Evolutionary conservation across 2,113 vertebrate genomes (phyloP).

Genomic region (Chamaea fasciata): DNA sequence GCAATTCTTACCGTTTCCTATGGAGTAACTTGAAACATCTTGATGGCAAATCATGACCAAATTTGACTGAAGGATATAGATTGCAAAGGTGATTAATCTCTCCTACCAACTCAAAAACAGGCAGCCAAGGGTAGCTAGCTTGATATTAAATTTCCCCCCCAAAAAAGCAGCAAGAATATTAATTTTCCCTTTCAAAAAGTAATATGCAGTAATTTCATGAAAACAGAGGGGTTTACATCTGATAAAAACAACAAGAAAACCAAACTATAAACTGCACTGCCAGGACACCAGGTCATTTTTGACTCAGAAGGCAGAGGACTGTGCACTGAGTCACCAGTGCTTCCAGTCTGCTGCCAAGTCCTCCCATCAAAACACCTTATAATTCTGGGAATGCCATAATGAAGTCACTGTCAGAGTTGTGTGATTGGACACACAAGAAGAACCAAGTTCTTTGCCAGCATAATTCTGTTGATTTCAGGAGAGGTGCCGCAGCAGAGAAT

Average conservation of each 20-base stretch:
- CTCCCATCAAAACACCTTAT: neutral
- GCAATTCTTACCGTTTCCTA: neutral
- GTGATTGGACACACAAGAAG: neutral
- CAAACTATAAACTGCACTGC: neutral
- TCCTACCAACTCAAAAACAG: neutral
- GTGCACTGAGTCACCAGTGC: neutral
- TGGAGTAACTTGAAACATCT: neutral
- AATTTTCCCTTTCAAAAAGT: neutral
- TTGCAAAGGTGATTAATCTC: neutral
- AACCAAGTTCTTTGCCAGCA: neutral
- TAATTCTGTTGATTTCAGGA: neutral
- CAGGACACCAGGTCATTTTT: neutral
- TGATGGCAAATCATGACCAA: neutral
- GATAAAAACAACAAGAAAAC: neutral
- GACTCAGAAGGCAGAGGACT: neutral
- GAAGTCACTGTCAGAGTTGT: neutral
- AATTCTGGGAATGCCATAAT: neutral
- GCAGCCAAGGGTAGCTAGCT: neutral
- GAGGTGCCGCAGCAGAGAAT: neutral
- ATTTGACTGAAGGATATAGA: neutral
- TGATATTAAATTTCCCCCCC: neutral
- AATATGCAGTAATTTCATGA: neutral
- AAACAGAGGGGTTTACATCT: neutral
- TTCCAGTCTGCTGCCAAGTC: neutral
- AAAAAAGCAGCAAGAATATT: neutral